Evolutionary conservation across 2,797 vertebrate species (phyloP), one percentile per base, ranked within the genome.

Genomic region (Ctenopoma multispine): DNA sequence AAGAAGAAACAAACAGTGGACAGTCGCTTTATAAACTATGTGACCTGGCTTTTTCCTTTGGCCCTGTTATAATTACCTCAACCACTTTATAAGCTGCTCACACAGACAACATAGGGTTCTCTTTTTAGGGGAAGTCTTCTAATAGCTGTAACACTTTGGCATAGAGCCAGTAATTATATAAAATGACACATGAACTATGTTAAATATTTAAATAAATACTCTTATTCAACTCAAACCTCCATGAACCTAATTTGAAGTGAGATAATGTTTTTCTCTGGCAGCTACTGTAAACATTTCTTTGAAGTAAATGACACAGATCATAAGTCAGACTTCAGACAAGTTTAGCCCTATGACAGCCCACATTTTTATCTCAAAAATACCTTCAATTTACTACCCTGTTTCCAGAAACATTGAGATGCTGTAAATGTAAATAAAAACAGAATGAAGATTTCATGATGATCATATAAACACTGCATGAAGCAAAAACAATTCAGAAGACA

Each of bases 211-310:
- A 72, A 75, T 43, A 61, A 48, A 68, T 67, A 4, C n/a, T 60
- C 55, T 70, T 51, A 69, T 80, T 73, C 38, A 80, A 14, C 10
- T 40, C 56, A 18, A 56, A 73, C 49, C 66, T 80, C 47, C 71
- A 41, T 66, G 40, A 62, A 41, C 59, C 7, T 68, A 38, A 66
- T 79, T 54, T 53, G 23, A 7, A 50, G 17, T 55, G 40, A 67
- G 41, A 64, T 65, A 66, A 75, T 62, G 49, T 15, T 81, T 48
- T 61, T 47, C 58, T 8, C 31, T 70, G 54, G 40, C 53, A 62
- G 24, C 56, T 17, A 24, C 60, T 49, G 34, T 43, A 20, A 69
- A 74, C 41, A 40, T 21, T 40, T 69, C 34, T 84, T 65, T 74
- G 50, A 66, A 66, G 36, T 65, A 27, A 72, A 69, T 55, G 24